Conservation (phyloP, 1,140 invertebrate species). For the Cheumatopsyche charites region DNA sequence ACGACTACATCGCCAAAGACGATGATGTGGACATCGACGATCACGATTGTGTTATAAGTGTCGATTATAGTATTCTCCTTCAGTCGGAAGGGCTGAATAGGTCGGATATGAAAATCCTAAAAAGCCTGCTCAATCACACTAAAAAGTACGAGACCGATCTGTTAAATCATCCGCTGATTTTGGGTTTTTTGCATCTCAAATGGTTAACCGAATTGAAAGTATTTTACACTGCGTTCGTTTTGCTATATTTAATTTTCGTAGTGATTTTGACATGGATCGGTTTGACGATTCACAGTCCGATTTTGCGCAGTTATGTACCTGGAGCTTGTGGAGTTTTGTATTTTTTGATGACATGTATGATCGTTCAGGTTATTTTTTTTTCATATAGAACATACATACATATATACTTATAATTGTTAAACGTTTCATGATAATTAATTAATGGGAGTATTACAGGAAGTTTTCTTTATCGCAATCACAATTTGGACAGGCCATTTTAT, state of each 20-base stretch:
- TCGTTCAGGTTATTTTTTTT: neutral
- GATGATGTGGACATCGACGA: constrained; percentile 57
- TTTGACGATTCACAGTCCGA: neutral
- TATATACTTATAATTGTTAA: neutral
- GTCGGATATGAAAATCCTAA: constrained; percentile 58
- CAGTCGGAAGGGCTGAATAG: neutral
- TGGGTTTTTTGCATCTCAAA: constrained; percentile 63
- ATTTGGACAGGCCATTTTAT: neutral
- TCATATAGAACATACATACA: neutral
- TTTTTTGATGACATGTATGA: constrained; percentile 1
- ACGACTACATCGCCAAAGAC: constrained; percentile 58
- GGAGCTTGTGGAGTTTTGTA: neutral
- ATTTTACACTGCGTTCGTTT: constrained; percentile 61
- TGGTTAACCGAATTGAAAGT: constrained; percentile 61
- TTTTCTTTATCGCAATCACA: neutral
- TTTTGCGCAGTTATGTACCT: neutral
- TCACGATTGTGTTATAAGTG: constrained; percentile 55
- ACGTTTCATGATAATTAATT: no score
- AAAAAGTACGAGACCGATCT: constrained; percentile 58
- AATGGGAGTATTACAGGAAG: neutral
- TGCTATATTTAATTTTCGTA: constrained; percentile 55
- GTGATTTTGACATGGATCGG: constrained; percentile 34
- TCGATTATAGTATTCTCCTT: constrained; percentile 53
- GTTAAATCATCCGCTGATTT: constrained; percentile 62
- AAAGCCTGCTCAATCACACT: constrained; percentile 59